Base-by-base conservation (phyloP, 2,113 vertebrate species). In the Dicaeum eximium region DNA sequence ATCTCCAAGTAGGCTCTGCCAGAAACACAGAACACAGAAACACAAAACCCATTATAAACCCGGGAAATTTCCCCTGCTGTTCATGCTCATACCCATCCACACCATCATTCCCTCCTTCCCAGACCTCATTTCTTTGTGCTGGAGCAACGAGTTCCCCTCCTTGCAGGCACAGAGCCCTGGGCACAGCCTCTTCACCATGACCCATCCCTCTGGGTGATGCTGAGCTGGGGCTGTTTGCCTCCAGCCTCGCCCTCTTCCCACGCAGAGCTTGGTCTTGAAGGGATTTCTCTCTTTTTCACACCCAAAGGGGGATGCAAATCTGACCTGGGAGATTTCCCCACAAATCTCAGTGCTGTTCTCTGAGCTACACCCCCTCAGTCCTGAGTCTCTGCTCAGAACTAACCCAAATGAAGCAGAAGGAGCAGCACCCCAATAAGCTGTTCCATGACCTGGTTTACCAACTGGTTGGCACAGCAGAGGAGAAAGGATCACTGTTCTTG, bases 1-100 rank as follows among this genome's bases (percentile, higher is more conserved):
- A 99, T 98, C 95, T 99, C 99, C 98, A 99, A 93, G 97, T 99
- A 99, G 91, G 98, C 96, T 97, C 99, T 99, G 98, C 37, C 92
- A 95, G 96, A 86, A 97, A 83, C 84, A 84, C 48, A 87, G 22
- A 23, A n/a, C n/a, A n/a, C 92, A 95, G 96, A 86, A 97, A 83
- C 84, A 84, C 48, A 87, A 20, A 23, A 72, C 22, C 13, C 3
- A 5, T 96, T 89, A 95, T 35, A 91, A 86, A 86, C 16, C 21
- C 1, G 10, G 70, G 56, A 66, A 78, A 17, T 17, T 54, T 95
- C 51, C 30, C 60, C 58, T 27, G 28, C 40, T 1, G 1, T 66
- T 54, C 64, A 56, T 0, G 0, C 35, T 74, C 1, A 0, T 37
- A n/a, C 18, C 62, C 57, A 22, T 14, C 84, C 53, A 31, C 4